These are phyloP conservation scores for Semicossyphus pulcher DNA, from an alignment of 2,113 vertebrate genomes.

Conservation along the genomic window DNA sequence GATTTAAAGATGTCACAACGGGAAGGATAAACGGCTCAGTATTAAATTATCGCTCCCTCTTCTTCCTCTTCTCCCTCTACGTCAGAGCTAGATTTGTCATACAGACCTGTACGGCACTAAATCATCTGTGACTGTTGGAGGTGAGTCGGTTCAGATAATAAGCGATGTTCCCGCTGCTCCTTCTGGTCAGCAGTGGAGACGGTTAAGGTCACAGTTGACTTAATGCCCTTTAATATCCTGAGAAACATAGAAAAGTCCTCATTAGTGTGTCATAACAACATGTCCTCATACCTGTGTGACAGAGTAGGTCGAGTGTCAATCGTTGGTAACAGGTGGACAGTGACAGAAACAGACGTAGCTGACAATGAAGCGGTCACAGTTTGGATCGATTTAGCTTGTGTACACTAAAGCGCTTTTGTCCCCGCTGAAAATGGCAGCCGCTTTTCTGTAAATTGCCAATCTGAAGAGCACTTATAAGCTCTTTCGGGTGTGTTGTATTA, in stretches of 20 bases:
- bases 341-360: too few species aligned
- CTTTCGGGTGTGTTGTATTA: too few species aligned
- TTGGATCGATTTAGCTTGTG: too few species aligned
- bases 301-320: too few species aligned
- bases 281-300: too few species aligned
- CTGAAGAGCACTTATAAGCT: too few species aligned
- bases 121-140: not conserved
- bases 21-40: not conserved
- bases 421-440: too few species aligned
- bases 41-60: not conserved
- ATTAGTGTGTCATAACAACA: not conserved
- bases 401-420: too few species aligned
- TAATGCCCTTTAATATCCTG: slow-evolving; percentile 20
- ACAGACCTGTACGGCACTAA: not conserved
- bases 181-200: not conserved
- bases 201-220: slow-evolving; percentile 4
- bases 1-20: not conserved
- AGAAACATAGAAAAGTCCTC: not conserved
- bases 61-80: not conserved
- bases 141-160: not conserved
- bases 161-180: not conserved
- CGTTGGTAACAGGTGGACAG: too few species aligned
- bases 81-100: not conserved
- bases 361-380: too few species aligned
- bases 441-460: too few species aligned